Base-by-base conservation (phyloP, 2,113 vertebrate species). In the Bambusicola thoracicus region DNA sequence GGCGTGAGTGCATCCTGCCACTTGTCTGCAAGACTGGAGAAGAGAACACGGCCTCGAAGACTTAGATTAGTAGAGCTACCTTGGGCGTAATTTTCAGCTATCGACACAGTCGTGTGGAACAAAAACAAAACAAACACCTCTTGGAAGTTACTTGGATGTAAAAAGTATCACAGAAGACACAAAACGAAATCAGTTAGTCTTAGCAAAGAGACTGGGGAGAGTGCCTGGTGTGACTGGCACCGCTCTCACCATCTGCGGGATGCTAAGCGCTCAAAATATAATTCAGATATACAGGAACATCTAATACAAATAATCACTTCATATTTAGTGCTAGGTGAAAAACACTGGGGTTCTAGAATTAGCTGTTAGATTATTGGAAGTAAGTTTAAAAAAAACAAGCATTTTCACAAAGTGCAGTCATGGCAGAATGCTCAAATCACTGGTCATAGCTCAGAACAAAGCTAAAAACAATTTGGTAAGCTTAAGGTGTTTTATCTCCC, bases 301-400 rank as follows among this genome's bases (percentile, higher is more conserved):
- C 49, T 32, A 8, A 80, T 36, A 73, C 6, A 70, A 74, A 78
- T 32, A 24, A 65, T 38, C 5, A 8, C 3, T 56, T 80, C 4
- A 21, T 44, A 61, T 58, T 68, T 41, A 44, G 40, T 16, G 56
- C 49, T 5, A 20, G 8, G 41, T 34, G 14, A 84, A 85, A 68
- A 75, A 38, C n/a, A 40, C 53, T 70, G 1, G 62, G 70, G 7
- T 55, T 68, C 10, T 38, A 46, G 48, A 90, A 58, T 4, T 74
- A 66, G 19, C 8, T n/a, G 56, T 1, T 36, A 9, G 6, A 43
- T 3, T 44, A 58, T 0, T 77, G 36, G n/a, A 65, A 79, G 63
- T 15, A 0, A 87, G 49, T 76, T 18, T n/a, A n/a, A n/a, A n/a
- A 24, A 61, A 80, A 1, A 8, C 30, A 49, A 8, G 41, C 10